Evolutionary conservation across 2,797 vertebrate species (phyloP).

Genomic region (Tokudaia muenninki): DNA sequence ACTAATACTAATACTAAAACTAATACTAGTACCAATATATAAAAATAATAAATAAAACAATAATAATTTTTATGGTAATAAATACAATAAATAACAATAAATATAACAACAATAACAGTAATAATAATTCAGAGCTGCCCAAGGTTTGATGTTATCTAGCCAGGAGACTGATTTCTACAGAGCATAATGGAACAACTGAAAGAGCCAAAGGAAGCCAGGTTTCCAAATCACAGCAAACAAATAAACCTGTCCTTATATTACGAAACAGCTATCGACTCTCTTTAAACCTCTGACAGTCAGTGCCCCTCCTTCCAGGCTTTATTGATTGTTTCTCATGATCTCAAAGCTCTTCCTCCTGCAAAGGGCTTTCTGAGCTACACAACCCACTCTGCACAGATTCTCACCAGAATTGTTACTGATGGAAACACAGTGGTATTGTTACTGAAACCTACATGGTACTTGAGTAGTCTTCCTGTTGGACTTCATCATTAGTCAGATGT

Average conservation of each 20-base stretch:
- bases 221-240: not conserved
- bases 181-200: not conserved
- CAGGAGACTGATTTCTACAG: conserved; percentile 27
- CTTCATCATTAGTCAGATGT: not conserved
- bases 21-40: not conserved
- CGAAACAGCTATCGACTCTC: conserved; percentile 51
- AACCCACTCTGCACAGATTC: not conserved
- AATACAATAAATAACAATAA: not conserved
- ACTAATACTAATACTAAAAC: not conserved
- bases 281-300: not conserved
- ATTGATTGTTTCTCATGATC: not conserved
- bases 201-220: not conserved
- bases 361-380: not conserved
- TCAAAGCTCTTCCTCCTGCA: not conserved
- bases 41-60: not conserved
- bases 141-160: conserved; percentile 31
- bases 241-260: not conserved
- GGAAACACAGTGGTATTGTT: conserved; percentile 29
- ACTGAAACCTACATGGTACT: not conserved
- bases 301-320: not conserved
- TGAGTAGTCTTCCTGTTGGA: not conserved
- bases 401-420: not conserved
- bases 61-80: not conserved
- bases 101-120: not conserved
- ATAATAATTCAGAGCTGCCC: not conserved